Percentiles rank a stretch among this genome's conserved stretches.
These are phyloP conservation scores for Nannoperca australis DNA, from an alignment of 2,797 vertebrate genomes.

Conservation along the genomic window DNA sequence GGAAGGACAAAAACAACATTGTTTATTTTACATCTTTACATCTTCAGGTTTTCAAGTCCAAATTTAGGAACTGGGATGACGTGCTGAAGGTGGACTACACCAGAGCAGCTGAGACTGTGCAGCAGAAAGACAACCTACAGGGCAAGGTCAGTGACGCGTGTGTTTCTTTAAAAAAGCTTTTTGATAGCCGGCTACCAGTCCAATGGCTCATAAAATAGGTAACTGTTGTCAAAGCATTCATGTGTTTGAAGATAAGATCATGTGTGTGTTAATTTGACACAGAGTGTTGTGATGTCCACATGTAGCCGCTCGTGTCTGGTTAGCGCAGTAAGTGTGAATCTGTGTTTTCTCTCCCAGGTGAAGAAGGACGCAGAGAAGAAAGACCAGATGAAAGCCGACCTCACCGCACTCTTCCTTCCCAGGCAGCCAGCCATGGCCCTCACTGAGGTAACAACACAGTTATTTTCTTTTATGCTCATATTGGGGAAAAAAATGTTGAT, in stretches of 20 bases:
- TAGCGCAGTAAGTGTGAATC: neutral
- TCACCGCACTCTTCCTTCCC: slow-evolving; percentile 95
- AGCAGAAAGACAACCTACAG: slow-evolving; percentile 85
- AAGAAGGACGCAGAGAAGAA: slow-evolving; percentile 94
- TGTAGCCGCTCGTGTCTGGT: neutral
- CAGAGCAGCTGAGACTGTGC: slow-evolving; percentile 92
- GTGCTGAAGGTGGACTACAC: slow-evolving; percentile 97
- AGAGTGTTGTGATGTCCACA: neutral
- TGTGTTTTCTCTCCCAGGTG: slow-evolving; percentile 74
- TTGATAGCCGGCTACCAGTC: neutral
- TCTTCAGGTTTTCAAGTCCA: slow-evolving; percentile 97
- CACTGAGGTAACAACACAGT: slow-evolving; percentile 74
- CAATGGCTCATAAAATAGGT: neutral
- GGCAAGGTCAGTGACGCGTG: slow-evolving; percentile 85
- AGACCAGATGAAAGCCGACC: slow-evolving; percentile 97
- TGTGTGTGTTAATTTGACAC: neutral
- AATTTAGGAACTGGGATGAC: slow-evolving; percentile 99
- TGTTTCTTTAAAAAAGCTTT: neutral
- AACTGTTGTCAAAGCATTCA: neutral
- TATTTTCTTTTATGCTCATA: neutral
- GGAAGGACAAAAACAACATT: too few species aligned
- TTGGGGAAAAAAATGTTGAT: too few species aligned
- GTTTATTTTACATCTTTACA: neutral
- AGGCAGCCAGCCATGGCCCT: slow-evolving; percentile 94
- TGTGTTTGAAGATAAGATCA: neutral